A percentile compares a stretch with the other conserved stretches of the same genome.
These are phyloP conservation scores for Pterobdella sp. DNA, from an alignment of 2,888 invertebrate species.

Conservation along the genomic window DNA sequence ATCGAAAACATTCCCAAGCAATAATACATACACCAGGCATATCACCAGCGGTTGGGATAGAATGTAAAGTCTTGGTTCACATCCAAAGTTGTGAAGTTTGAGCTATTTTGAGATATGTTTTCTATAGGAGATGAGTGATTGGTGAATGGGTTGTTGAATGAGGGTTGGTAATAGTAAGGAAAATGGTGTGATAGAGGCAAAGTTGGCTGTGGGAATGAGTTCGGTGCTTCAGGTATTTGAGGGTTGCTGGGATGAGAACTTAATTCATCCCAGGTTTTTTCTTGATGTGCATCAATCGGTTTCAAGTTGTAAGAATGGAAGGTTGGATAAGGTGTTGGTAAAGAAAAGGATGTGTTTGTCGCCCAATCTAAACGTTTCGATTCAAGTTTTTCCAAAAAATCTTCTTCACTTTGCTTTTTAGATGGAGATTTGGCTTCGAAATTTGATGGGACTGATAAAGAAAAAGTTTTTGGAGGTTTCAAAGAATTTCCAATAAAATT, in stretches of 20 bases:
- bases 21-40: neutral
- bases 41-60: neutral
- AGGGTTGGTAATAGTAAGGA: constrained; percentile 6
- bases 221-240: neutral
- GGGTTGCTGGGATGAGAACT: neutral
- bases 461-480: constrained; percentile 20
- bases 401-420: neutral
- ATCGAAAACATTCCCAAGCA: no score
- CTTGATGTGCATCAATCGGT: neutral
- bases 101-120: neutral
- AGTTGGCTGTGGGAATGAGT: neutral
- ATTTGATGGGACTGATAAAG: constrained; percentile 19
- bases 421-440: neutral
- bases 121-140: neutral
- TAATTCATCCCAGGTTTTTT: neutral
- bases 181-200: neutral
- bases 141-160: neutral
- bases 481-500: neutral
- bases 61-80: neutral
- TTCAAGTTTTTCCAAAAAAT: neutral
- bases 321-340: neutral
- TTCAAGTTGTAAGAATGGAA: neutral
- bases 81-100: neutral
- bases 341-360: neutral
- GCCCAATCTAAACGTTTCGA: neutral